These are phyloP conservation scores for Spondyliosoma cantharus DNA, from an alignment of 2,797 vertebrate genomes.

Conservation along the genomic window DNA sequence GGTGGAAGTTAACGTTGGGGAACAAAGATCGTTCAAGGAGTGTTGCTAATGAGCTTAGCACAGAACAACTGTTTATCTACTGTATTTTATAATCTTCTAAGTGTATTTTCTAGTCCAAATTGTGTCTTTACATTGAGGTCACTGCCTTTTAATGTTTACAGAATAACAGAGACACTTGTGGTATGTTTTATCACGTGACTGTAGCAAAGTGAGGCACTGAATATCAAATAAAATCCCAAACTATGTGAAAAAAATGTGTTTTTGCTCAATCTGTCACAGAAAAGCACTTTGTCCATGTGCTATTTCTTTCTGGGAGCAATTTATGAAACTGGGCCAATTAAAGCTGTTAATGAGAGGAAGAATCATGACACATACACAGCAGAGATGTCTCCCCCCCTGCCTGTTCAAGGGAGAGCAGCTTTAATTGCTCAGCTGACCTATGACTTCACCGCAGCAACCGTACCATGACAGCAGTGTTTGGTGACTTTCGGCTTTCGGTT, in stretches of 20 bases:
- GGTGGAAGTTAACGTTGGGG: not conserved
- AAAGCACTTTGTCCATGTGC: not conserved
- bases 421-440: not conserved
- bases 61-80: slow-evolving; percentile 35
- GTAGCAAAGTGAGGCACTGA: slow-evolving; percentile 31
- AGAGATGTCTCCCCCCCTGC: not conserved
- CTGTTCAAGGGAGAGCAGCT: not conserved
- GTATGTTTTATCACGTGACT: slow-evolving; percentile 31
- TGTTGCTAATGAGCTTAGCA: slow-evolving; percentile 16
- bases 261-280: not conserved
- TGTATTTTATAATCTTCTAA: slow-evolving; percentile 60
- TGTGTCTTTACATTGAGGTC: slow-evolving; percentile 48
- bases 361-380: not conserved
- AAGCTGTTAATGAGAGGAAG: not conserved
- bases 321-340: slow-evolving; percentile 32
- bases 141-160: slow-evolving; percentile 54
- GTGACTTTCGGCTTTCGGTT: not conserved
- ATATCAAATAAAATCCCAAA: slow-evolving; percentile 44
- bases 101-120: slow-evolving; percentile 57
- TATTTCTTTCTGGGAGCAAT: slow-evolving; percentile 18
- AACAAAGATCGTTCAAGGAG: not conserved
- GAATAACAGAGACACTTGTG: slow-evolving; percentile 20
- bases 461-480: slow-evolving; percentile 8
- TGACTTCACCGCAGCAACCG: slow-evolving; percentile 14
- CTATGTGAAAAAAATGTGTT: not conserved